Percentiles rank a stretch among this genome's conserved stretches.
These are phyloP conservation scores for Drosophila saltans DNA, from an alignment of 1,140 invertebrate genomes.

Conservation along the genomic window DNA sequence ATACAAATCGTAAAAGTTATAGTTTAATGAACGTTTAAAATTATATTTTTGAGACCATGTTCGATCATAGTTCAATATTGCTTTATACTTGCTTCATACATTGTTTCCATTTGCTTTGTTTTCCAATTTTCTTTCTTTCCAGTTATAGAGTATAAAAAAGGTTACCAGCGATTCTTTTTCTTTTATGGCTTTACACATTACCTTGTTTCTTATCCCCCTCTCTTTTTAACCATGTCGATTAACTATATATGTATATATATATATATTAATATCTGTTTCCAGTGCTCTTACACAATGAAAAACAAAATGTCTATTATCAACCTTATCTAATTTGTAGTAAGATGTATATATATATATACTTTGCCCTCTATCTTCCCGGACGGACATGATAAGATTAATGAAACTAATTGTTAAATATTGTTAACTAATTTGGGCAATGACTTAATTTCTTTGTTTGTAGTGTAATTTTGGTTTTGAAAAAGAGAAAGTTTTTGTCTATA, in stretches of 20 bases:
- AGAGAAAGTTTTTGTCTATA: background rate
- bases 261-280: slow-evolving; percentile 4
- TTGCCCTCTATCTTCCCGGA: background rate
- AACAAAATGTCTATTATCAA: background rate
- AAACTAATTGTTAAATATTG: slow-evolving; percentile 1
- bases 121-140: background rate
- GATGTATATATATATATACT: background rate
- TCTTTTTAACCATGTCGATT: slow-evolving; percentile 2
- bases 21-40: too few relatives aligned
- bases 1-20: too few relatives aligned
- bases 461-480: background rate
- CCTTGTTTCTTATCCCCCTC: background rate
- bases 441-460: background rate
- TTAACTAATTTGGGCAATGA: slow-evolving; percentile 43
- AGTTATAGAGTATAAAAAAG: background rate
- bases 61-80: too few relatives aligned
- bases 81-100: too few relatives aligned
- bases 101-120: too few relatives aligned
- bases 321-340: slow-evolving; percentile 6
- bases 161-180: background rate
- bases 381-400: background rate
- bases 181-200: background rate
- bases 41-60: too few relatives aligned
- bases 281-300: slow-evolving; percentile 1
- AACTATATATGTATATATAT: slow-evolving; percentile 1